Evolutionary conservation across 2,113 vertebrate genomes (phyloP).

Genomic region (Neogale vison): DNA sequence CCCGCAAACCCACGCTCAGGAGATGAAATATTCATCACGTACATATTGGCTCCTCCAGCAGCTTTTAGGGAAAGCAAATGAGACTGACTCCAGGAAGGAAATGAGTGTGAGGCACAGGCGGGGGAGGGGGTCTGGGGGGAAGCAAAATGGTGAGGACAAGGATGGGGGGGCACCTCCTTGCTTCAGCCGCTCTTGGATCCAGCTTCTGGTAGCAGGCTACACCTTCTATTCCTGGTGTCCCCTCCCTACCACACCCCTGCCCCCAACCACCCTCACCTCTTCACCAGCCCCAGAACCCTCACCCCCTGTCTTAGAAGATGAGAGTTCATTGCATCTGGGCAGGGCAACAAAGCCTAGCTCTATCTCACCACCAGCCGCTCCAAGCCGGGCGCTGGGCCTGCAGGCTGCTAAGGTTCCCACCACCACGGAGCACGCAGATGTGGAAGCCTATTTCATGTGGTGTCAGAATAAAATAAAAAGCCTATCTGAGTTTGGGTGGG

Average conservation of each 20-base stretch:
- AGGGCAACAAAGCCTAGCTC: not conserved
- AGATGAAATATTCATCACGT: constrained; percentile 89
- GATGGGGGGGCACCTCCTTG: not conserved
- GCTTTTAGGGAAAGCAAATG: constrained; percentile 87
- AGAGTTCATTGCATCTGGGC: not conserved
- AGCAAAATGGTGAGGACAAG: not conserved
- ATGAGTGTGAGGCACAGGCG: constrained; percentile 69
- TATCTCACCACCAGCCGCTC: not conserved
- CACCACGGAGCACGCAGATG: not conserved
- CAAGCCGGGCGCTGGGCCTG: not conserved
- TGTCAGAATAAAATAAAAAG: accelerated
- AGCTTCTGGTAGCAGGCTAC: not conserved
- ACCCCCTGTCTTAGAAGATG: not conserved
- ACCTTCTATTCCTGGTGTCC: not conserved
- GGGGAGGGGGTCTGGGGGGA: not conserved
- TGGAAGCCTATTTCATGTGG: not conserved
- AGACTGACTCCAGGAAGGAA: constrained; percentile 83
- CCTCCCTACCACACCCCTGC: not conserved
- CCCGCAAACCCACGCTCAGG: constrained; percentile 77
- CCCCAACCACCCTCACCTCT: not conserved
- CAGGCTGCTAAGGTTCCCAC: not conserved
- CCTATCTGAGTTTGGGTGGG: not conserved
- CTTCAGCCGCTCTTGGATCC: not conserved
- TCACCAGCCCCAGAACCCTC: not conserved
- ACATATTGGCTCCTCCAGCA: constrained; percentile 85